Conservation (phyloP, 2,113 vertebrate genomes). For the Oxyruncus cristatus region DNA sequence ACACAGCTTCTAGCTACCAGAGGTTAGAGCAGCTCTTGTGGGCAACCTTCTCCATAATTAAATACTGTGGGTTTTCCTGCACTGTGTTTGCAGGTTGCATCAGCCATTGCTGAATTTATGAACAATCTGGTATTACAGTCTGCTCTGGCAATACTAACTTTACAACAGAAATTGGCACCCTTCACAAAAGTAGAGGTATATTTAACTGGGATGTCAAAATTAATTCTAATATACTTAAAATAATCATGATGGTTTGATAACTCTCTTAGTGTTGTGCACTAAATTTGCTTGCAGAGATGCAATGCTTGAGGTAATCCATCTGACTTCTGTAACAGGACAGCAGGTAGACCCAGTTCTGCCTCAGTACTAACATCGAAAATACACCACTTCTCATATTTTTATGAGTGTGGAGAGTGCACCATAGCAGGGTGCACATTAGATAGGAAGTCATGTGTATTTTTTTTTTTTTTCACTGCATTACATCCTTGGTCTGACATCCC, state of each 20-base stretch:
- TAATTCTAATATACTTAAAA: not conserved
- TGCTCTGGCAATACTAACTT: not conserved
- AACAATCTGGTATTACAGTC: not conserved
- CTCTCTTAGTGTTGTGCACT: not conserved
- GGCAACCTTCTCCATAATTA: conserved; percentile 17
- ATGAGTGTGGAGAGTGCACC: not conserved
- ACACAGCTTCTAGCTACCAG: not conserved
- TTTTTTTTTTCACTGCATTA: not conserved
- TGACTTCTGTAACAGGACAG: not conserved
- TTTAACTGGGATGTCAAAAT: not conserved
- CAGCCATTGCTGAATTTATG: not conserved
- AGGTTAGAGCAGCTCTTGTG: not conserved
- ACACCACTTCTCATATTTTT: not conserved
- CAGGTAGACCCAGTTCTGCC: not conserved
- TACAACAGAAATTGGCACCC: not conserved
- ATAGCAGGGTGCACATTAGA: accelerated
- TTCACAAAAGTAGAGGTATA: not conserved
- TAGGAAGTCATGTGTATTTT: not conserved
- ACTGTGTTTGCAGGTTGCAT: not conserved
- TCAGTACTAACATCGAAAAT: not conserved
- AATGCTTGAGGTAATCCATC: not conserved
- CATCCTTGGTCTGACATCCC: not conserved
- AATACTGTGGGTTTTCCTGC: not conserved
- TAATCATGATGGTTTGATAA: not conserved
- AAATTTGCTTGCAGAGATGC: not conserved